Evolutionary conservation across 1,140 invertebrate species (phyloP), one percentile per base, ranked within the genome.

Genomic region (Marisa cornuarietis): DNA sequence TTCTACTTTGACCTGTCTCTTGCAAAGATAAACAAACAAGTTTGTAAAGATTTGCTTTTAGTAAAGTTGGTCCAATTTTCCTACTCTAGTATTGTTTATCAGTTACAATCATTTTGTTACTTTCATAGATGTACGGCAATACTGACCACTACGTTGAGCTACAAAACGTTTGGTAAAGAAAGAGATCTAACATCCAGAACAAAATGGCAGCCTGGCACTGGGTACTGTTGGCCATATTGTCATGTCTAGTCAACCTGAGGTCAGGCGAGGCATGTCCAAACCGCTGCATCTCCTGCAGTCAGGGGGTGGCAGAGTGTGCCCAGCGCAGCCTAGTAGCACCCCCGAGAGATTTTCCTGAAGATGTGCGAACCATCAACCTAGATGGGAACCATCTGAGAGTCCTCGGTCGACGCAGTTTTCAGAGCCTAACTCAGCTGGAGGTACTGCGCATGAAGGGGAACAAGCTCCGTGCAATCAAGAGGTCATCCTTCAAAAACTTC

Each of bases 361-460:
- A 81, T 14, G 83, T 82, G 1, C 69, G 68, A 26, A 77, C 74
- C 61, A 78, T 89, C 24, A 85, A 87, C 71, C 71, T 90, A 5
- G 80, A 84, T 20, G 74, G 82, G n/a, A 89, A 90, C 78, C 82
- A 83, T 26, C 71, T 90, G 6, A 74, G 81, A n/a, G 81, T 83
- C 14, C 71, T 90, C 3, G 77, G 74, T 20, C 26, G 65, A 42
- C 75, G 69, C 24, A 80, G 78, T n/a, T 83, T 90, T 31, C 80
- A 82, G 58, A 72, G 54, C 22, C 74, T 87, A 22, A 63, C 76
- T 11, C 78, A 80, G n/a, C 58, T 87, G 54, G 83, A 87, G 68
- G 84, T 84, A 20, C 79, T 90, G 3, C 84, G 83, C 66, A 80
- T 89, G 63, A 81, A 84, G 61, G 80, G 83, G 14, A 90, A 90